A percentile compares a stretch with the other conserved stretches of the same genome.
Evolutionary conservation across 23 tunicate genomes (phyloP).

Genomic region (Trididemnum miniatum): DNA sequence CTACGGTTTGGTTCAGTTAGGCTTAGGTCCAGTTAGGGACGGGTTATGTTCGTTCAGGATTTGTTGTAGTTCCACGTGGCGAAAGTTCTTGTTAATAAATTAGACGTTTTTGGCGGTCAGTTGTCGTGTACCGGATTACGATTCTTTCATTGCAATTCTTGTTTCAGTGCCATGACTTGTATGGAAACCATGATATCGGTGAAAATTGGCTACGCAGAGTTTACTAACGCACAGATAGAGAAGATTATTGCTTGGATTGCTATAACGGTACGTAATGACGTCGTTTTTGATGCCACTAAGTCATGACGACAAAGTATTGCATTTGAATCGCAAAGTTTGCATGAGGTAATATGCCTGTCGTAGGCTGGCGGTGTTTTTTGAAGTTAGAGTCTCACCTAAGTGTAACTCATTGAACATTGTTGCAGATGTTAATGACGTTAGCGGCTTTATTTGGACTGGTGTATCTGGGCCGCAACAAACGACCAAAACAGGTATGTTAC

Average conservation of each 20-base stretch:
- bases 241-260: constrained; percentile 27
- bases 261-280: constrained; percentile 3
- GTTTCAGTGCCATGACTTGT: constrained; percentile 5
- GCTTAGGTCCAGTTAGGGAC: too few relatives aligned
- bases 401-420: neutral
- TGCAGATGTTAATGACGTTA: constrained; percentile 15
- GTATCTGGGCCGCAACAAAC: neutral
- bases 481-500: too few relatives aligned
- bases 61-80: too few relatives aligned
- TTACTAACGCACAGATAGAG: constrained; percentile 5
- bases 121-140: too few relatives aligned
- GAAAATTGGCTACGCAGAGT: constrained; percentile 41
- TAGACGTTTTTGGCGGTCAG: too few relatives aligned
- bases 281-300: neutral
- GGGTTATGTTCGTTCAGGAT: too few relatives aligned
- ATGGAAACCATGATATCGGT: constrained; percentile 24
- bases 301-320: neutral
- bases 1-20: too few relatives aligned
- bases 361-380: too few relatives aligned
- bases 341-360: too few relatives aligned
- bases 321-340: too few relatives aligned
- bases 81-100: too few relatives aligned
- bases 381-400: neutral
- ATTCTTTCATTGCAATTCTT: neutral
- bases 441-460: constrained; percentile 9